A percentile compares a stretch with the other conserved stretches of the same genome.
These are phyloP conservation scores for Drosophila mauritiana DNA, from an alignment of 1,140 invertebrate genomes.

Conservation along the genomic window DNA sequence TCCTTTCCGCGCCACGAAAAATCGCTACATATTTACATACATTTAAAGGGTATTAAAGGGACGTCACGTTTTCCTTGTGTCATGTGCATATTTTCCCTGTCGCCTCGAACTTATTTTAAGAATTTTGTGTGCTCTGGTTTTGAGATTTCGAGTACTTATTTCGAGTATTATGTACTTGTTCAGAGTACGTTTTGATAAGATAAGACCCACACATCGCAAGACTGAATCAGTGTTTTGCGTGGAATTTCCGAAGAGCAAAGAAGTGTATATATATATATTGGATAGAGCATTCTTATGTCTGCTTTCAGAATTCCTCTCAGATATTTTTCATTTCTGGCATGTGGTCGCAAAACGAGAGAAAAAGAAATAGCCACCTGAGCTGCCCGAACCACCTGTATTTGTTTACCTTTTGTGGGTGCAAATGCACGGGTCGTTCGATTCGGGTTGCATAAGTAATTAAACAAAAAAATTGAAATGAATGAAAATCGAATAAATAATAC, in stretches of 20 bases:
- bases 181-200: conserved; percentile 10
- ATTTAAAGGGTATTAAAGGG: background rate
- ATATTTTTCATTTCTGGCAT: background rate
- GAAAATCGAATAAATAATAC: conserved; percentile 24
- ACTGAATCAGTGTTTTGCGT: background rate
- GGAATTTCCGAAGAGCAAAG: background rate
- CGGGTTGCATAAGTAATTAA: conserved; percentile 34
- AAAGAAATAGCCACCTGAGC: conserved; percentile 4
- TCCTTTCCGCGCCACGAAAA: background rate
- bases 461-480: background rate
- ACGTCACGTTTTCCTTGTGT: conserved; percentile 6
- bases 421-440: conserved; percentile 18
- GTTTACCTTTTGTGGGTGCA: conserved; percentile 22
- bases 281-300: background rate
- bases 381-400: conserved; percentile 36
- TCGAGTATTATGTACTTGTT: conserved; percentile 1
- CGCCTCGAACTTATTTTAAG: conserved; percentile 4
- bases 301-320: background rate
- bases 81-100: background rate
- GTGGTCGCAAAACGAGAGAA: background rate
- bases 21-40: background rate
- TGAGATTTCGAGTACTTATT: background rate
- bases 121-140: conserved; percentile 3
- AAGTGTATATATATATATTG: background rate
- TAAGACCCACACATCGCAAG: background rate